phyloP scores from a whole-genome alignment of 92 coral and sea anemone genomes.

The Paragorgia papillata region DNA sequence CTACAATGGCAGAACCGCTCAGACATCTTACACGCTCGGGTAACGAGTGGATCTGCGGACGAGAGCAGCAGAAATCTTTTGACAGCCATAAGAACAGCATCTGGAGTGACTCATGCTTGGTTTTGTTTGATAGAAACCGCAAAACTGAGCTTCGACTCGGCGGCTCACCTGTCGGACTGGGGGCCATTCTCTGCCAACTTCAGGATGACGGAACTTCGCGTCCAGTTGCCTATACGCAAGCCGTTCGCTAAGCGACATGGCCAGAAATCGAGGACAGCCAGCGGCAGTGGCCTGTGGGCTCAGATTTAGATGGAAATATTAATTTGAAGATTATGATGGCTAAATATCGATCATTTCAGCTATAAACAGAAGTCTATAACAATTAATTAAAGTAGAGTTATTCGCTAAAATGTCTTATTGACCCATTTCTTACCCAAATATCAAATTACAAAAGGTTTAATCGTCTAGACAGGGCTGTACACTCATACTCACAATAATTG shows the following conservation, averaged over 20 bases:
- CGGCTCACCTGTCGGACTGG: conserved; percentile 6
- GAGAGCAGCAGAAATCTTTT: too few species aligned
- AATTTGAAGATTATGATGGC: neutral
- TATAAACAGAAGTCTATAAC: too few species aligned
- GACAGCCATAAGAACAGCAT: too few species aligned
- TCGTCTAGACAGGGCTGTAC: too few species aligned
- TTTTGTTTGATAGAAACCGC: too few species aligned
- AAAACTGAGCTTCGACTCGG: neutral
- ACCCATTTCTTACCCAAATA: neutral
- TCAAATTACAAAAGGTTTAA: too few species aligned
- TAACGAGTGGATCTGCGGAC: too few species aligned
- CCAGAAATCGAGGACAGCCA: neutral
- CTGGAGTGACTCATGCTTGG: too few species aligned
- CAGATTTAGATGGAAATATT: neutral
- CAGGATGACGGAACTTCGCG: conserved; percentile 8
- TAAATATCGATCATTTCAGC: neutral
- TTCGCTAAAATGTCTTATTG: too few species aligned
- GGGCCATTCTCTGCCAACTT: conserved; percentile 3
- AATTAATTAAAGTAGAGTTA: too few species aligned
- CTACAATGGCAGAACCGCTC: conserved; percentile 11
- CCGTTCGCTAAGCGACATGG: neutral
- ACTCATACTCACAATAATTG: too few species aligned
- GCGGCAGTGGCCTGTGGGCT: too few species aligned
- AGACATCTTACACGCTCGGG: neutral
- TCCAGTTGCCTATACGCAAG: conserved; percentile 4